Base-by-base conservation (phyloP, 2,113 vertebrate genomes). In the Coptodon rendalli region DNA sequence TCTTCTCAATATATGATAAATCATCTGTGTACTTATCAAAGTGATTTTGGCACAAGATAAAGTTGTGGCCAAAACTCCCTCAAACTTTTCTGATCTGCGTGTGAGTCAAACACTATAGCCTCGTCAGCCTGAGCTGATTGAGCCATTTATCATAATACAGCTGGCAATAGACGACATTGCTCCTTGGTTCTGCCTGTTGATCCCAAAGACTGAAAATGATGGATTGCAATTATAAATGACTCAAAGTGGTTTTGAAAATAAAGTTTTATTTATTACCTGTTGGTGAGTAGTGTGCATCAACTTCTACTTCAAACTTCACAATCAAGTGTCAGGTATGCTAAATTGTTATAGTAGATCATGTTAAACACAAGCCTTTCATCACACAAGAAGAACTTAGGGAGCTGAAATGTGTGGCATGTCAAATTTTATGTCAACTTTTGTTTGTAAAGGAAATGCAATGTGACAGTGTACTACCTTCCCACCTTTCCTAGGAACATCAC, bases 141-240 rank as follows among this genome's bases (percentile, higher is more conserved):
- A 92, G 89, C 83, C 92, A 96, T 96, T 95, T 89, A 93, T 96
- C 95, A 96, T 91, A 89, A 89, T 93, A 94, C 66, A 84, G 90
- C 85, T 29, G 7, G 38, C 59, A 81, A 83, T 38, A 85, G 87
- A 81, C 81, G 63, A 45, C 87, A 40, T 71, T 79, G 7, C 71
- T 45, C 68, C 71, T 89, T 48, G 12, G 63, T 88, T 89, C 88
- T 89, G 82, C 84, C 31, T 84, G 83, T 80, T 68, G 88, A 91
- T 93, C 86, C 38, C 68, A 14, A 52, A 80, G 87, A 83, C 83
- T 90, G 63, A 68, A 48, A 78, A 90, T 90, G 94, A 95, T 93
- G 90, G 81, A 93, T 94, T 89, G 45, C 78, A 89, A 91, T 89
- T 89, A 91, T 93, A 85, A 85, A 87, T 6, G 83, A 92, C 63